Conservation (phyloP, 2,113 vertebrate species). For the Catagonus wagneri region DNA sequence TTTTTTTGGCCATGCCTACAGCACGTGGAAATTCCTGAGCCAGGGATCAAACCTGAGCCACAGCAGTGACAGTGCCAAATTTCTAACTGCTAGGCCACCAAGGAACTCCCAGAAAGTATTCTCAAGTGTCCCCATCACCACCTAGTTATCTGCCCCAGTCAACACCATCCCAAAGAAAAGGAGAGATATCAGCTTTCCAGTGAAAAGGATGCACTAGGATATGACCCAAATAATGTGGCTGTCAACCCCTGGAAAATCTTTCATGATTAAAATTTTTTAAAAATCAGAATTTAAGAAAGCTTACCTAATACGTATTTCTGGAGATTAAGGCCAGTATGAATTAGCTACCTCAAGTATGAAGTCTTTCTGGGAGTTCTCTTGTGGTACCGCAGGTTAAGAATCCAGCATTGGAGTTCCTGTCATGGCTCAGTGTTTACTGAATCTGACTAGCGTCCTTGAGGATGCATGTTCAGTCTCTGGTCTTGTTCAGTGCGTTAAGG, state of each 20-base stretch:
- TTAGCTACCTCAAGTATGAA: not conserved
- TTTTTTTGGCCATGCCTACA: no score
- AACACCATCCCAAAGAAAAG: not conserved
- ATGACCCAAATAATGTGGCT: not conserved
- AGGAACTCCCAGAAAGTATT: not conserved
- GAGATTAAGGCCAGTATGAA: not conserved
- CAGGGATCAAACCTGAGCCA: no score
- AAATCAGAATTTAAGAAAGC: slow-evolving; percentile 18
- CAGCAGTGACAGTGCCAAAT: no score
- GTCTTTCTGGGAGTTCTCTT: not conserved
- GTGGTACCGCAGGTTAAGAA: no score
- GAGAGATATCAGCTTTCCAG: not conserved
- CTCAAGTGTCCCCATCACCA: not conserved
- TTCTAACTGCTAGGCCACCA: no score
- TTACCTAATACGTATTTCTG: not conserved
- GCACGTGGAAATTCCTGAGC: no score
- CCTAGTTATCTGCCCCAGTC: not conserved
- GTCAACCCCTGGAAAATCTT: not conserved
- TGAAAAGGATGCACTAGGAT: not conserved
- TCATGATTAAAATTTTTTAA: not conserved
- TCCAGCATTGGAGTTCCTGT: no score
- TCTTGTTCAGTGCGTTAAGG: no score
- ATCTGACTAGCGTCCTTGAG: no score
- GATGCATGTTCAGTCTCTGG: no score
- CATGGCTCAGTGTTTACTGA: no score